Percentiles rank a stretch among this genome's conserved stretches.
phyloP scores from a whole-genome alignment of 1,140 invertebrate species.

The Pantala flavescens region DNA sequence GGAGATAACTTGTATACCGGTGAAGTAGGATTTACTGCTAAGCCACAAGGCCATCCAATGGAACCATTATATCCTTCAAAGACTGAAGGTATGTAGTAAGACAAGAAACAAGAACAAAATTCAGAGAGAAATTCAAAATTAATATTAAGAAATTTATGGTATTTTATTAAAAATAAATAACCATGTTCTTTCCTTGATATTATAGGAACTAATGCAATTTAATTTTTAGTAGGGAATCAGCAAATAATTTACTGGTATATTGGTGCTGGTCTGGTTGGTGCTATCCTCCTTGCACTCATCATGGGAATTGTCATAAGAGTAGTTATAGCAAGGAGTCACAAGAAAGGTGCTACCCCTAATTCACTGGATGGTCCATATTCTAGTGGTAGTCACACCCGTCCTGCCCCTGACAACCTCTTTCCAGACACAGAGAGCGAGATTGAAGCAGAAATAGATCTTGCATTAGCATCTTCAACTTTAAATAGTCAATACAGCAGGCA shows the following conservation, averaged over 20 bases:
- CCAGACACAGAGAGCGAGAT: background rate
- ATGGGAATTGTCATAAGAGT: background rate
- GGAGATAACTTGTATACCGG: background rate
- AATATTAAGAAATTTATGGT: too few species aligned
- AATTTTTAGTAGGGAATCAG: background rate
- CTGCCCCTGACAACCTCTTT: background rate
- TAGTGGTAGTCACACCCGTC: background rate
- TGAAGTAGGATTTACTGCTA: background rate
- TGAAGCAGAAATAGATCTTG: conserved; percentile 9
- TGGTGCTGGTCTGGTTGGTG: background rate
- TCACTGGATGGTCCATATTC: background rate
- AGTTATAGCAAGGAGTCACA: background rate
- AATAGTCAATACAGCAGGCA: background rate
- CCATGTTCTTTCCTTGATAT: background rate
- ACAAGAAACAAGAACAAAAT: too few species aligned
- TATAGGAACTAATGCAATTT: background rate
- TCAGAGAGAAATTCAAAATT: too few species aligned
- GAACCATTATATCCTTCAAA: background rate
- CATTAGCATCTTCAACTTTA: background rate
- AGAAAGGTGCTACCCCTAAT: background rate
- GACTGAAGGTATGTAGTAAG: background rate
- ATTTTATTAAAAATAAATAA: background rate
- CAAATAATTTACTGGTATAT: background rate
- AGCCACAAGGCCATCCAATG: background rate
- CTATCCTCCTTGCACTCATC: background rate